Evolutionary conservation across 2,113 vertebrate species (phyloP), one percentile per base, ranked within the genome.

Genomic region (Indicator indicator): DNA sequence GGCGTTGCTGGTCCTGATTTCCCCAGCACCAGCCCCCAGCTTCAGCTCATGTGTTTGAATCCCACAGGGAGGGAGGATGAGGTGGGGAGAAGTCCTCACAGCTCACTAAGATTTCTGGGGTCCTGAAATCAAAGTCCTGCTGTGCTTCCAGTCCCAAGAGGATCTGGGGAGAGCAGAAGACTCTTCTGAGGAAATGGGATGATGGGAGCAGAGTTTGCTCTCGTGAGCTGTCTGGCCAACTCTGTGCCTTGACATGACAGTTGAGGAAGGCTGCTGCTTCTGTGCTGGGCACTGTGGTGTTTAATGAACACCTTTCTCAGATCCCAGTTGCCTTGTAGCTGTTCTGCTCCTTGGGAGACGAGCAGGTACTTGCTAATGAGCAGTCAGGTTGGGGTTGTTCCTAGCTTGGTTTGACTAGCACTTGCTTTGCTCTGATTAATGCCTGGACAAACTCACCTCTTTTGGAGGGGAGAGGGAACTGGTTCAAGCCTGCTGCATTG

Each of bases 41-140:
- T 52, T 42, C 7, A 7, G 8, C 33, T 69, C 6, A 0, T 9
- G 54, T 23, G 0, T 60, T 7, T 38, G 19, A 38, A 14, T 21
- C 44, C 50, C 6, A 0, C 1, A 3, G 6, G 8, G 15, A 18
- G 17, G 30, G 24, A 12, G n/a, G 20, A 1, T 9, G 21, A 4
- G 18, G 10, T 10, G 32, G 4, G 5, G 33, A 50, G 20, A 9
- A 60, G 7, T 40, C 21, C 58, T 79, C 33, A 19, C 1, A 40
- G 33, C 33, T 56, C 23, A 1, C 8, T 21, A 10, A 3, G 7
- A 4, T 48, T 48, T 56, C 18, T n/a, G 33, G 12, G 4, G 21
- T 80, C 63, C 44, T 11, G 38, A 48, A 0, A 38, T 12, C 16
- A n/a, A 32, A 64, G 56, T 6, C 14, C 8, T 23, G 14, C 13